Percentiles rank a stretch among this genome's conserved stretches.
These are phyloP conservation scores for Melanerpes aurifrons DNA, from an alignment of 2,113 vertebrate species.

Conservation along the genomic window DNA sequence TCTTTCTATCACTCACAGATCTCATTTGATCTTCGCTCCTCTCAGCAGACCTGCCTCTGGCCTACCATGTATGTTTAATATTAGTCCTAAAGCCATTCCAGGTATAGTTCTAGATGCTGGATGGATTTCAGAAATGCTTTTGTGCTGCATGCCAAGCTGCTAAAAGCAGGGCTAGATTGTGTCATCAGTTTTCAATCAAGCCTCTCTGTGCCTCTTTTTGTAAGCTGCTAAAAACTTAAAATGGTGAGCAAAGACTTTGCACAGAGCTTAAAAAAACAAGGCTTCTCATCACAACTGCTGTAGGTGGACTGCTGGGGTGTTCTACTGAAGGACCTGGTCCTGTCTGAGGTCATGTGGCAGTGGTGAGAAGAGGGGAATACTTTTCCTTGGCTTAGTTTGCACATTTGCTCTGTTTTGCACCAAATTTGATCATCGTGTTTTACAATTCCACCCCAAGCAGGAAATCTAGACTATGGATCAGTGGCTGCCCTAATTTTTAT, in stretches of 20 bases:
- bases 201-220: background rate
- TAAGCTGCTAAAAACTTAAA: background rate
- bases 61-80: background rate
- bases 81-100: constrained; percentile 1
- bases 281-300: background rate
- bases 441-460: background rate
- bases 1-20: background rate
- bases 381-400: background rate
- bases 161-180: constrained; percentile 20
- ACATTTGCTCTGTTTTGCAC: background rate
- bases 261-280: background rate
- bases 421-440: background rate
- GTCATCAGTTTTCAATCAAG: constrained; percentile 57
- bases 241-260: background rate
- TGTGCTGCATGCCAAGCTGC: constrained; percentile 25
- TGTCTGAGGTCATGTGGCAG: background rate
- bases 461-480: constrained; percentile 41
- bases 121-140: constrained; percentile 49
- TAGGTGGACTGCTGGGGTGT: background rate
- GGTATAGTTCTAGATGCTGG: constrained; percentile 23
- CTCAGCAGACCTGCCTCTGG: background rate
- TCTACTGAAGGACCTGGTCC: background rate
- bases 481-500: constrained; percentile 52
- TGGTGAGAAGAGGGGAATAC: background rate
- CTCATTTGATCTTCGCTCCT: background rate